Evolutionary conservation across 2,888 invertebrate species (phyloP).

Genomic region (Patella caerulea): DNA sequence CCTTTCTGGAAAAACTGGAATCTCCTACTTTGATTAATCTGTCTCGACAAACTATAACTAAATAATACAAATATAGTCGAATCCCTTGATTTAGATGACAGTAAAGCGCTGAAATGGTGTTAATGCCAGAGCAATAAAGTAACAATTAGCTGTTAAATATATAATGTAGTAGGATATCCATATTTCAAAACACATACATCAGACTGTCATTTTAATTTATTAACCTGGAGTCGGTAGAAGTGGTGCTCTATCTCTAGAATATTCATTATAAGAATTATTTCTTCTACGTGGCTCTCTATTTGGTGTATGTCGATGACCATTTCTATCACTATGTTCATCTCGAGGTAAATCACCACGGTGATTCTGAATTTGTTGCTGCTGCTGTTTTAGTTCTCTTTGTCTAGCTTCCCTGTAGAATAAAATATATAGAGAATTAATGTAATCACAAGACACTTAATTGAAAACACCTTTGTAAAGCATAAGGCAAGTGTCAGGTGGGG

Average conservation of each 20-base stretch:
- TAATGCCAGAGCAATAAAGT: no score
- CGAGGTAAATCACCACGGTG: background rate
- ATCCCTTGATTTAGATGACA: no score
- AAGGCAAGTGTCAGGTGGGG: background rate
- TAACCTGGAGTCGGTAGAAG: background rate
- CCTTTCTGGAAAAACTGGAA: no score
- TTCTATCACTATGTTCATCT: background rate
- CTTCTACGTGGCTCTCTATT: background rate
- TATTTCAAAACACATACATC: no score
- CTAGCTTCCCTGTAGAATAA: background rate
- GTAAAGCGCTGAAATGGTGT: no score
- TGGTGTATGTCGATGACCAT: background rate
- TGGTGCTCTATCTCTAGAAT: background rate
- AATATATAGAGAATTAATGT: no score
- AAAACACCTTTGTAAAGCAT: constrained; percentile 1
- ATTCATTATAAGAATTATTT: constrained; percentile 6
- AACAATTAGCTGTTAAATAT: no score
- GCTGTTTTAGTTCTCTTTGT: constrained; percentile 8
- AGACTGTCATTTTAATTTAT: background rate
- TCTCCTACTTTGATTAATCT: no score
- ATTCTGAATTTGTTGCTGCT: background rate
- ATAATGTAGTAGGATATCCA: no score
- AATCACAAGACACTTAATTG: background rate
- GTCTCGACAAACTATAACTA: no score
- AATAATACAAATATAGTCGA: no score